Evolutionary conservation across 2,113 vertebrate species (phyloP), one percentile per base, ranked within the genome.

Genomic region (Butastur rufipennis): DNA sequence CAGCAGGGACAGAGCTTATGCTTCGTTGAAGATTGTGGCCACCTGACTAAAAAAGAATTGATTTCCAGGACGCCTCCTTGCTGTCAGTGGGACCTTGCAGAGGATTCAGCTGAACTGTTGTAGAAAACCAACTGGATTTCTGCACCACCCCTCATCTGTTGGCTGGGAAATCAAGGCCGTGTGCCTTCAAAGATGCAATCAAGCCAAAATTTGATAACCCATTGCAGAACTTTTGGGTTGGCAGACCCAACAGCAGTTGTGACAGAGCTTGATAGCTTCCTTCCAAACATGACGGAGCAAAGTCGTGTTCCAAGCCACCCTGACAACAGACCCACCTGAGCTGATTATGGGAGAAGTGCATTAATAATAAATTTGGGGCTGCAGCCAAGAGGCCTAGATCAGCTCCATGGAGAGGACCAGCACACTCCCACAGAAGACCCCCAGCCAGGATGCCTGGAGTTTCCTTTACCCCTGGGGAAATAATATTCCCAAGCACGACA

Each of bases 81-180:
- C 38, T 62, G 14, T 34, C 45, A 43, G 1, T 26, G 27, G 26
- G 42, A 62, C 27, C 25, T 58, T 81, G 74, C 15, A 88, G 61
- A 85, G 47, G 66, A 50, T 62, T 71, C 66, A 58, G 8, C 7
- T 63, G 38, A 31, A 11, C 21, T 13, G 6, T 9, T 42, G 29
- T 1, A 32, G 43, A 75, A 59, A 90, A 34, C 1, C 36, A 79
- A 0, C 10, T 16, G 11, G 11, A 90, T 79, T 86, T 78, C 42
- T 48, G 16, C 47, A 58, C 38, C 31, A 29, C 1, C 6, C 5
- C 31, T 62, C 25, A 4, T 36, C 29, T 1, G 0, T 21, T 36
- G 65, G 22, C 42, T 84, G 68, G 36, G 32, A 78, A 85, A 63
- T 62, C n/a, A 67, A 71, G 50, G n/a, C 19, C 27, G 18, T 1